phyloP scores from a whole-genome alignment of 2,888 invertebrate species.

The Zaprionus bogoriensis region DNA sequence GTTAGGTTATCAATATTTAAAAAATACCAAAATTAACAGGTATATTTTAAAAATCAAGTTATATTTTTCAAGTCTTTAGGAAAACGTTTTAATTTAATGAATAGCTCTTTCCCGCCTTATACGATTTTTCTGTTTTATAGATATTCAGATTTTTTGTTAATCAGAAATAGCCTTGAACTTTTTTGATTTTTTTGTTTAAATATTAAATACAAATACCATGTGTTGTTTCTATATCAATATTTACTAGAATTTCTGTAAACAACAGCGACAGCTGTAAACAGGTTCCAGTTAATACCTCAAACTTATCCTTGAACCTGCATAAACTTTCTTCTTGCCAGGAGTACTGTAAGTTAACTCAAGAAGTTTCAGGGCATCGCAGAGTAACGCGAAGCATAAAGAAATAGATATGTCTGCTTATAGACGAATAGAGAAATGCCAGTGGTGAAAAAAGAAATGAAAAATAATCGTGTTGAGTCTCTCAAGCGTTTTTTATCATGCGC shows the following conservation, averaged over 20 bases:
- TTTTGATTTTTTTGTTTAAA: background rate
- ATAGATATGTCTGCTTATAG: conserved; percentile 11
- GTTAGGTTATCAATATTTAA: too few relatives aligned
- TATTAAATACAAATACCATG: too few relatives aligned
- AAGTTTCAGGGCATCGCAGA: background rate
- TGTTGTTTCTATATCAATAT: background rate
- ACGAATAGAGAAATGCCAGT: conserved; percentile 44
- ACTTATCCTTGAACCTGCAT: background rate
- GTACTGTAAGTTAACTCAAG: background rate
- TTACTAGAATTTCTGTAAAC: background rate
- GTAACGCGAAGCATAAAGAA: background rate
- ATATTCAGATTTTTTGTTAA: too few relatives aligned
- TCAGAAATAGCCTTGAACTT: too few relatives aligned
- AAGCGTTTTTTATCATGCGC: conserved; percentile 68
- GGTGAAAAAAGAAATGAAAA: conserved; percentile 43
- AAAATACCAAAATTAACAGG: too few relatives aligned
- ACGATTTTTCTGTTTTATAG: too few relatives aligned
- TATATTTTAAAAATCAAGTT: too few relatives aligned
- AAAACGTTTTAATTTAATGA: too few relatives aligned
- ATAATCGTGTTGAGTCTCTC: conserved; percentile 62
- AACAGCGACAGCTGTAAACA: background rate
- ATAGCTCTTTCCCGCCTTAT: too few relatives aligned
- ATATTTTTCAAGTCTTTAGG: too few relatives aligned
- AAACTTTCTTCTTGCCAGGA: background rate
- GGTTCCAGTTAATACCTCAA: background rate